phyloP scores from a whole-genome alignment of 2,888 invertebrate species.

The Agrochola circellaris region DNA sequence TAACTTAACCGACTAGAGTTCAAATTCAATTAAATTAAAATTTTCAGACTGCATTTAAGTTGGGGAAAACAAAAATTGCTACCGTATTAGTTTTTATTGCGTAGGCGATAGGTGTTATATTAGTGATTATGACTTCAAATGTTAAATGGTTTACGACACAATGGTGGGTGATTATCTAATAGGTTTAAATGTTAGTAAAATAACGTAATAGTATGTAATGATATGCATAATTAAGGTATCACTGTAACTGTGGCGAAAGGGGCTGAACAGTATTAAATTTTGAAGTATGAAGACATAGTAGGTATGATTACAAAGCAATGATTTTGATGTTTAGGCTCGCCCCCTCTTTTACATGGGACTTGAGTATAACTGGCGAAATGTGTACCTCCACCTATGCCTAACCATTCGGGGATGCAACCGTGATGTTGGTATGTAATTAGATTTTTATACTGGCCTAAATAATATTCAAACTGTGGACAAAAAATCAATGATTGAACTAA shows the following conservation, averaged over 20 bases:
- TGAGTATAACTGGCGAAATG: neutral
- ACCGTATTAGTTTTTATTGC: conserved; percentile 32
- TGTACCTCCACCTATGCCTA: neutral
- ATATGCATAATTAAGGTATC: conserved; percentile 15
- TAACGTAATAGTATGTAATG: conserved; percentile 38
- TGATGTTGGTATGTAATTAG: no score
- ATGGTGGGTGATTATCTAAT: conserved; percentile 53
- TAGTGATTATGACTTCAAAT: conserved; percentile 8
- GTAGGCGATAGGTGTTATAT: conserved; percentile 29
- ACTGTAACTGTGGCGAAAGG: conserved; percentile 24
- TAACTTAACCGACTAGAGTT: conserved; percentile 15
- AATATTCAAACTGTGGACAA: neutral
- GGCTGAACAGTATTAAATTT: neutral
- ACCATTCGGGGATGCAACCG: neutral
- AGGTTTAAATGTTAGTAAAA: conserved; percentile 28
- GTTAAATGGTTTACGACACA: conserved; percentile 38
- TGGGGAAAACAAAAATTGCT: conserved; percentile 19
- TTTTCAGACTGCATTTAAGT: neutral
- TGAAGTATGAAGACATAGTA: neutral
- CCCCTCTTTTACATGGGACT: neutral
- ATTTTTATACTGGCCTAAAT: neutral
- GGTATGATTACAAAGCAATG: neutral
- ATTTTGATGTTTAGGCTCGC: rapidly evolving
- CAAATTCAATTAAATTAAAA: conserved; percentile 3
- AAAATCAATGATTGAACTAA: neutral